These are phyloP conservation scores for Pangasianodon hypophthalmus DNA, from an alignment of 2,113 vertebrate species.

Conservation along the genomic window DNA sequence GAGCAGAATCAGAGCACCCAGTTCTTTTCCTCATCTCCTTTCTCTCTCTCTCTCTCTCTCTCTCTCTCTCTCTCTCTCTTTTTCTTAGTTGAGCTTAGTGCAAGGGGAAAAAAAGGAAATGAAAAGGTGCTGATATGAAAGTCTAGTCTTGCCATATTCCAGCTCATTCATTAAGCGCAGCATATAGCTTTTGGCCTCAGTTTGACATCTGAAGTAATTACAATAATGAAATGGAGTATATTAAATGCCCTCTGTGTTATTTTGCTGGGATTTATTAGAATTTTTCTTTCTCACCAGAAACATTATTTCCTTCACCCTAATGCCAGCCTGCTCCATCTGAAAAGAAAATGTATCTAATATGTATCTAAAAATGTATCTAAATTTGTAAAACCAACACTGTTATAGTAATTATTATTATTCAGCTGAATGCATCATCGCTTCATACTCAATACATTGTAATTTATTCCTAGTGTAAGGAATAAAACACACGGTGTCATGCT, in stretches of 20 bases:
- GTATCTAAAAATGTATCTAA: background rate
- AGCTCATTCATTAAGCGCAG: slow-evolving; percentile 40
- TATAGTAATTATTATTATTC: background rate
- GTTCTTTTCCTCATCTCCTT: background rate
- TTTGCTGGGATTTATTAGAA: slow-evolving; percentile 44
- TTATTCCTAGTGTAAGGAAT: background rate
- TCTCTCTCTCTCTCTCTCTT: background rate
- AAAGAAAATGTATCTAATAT: background rate
- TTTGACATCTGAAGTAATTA: slow-evolving; percentile 49
- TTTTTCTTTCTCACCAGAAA: slow-evolving; percentile 17
- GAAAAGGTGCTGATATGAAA: slow-evolving; percentile 44
- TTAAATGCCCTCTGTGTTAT: slow-evolving; percentile 36
- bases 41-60: background rate
- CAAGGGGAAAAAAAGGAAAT: background rate
- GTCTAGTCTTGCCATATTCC: slow-evolving; percentile 30
- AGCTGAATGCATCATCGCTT: background rate
- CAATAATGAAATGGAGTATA: slow-evolving; percentile 50
- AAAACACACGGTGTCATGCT: background rate
- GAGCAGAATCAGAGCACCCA: background rate
- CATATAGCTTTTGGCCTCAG: slow-evolving; percentile 22
- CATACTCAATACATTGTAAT: too few relatives aligned
- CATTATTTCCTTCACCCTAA: slow-evolving; percentile 24
- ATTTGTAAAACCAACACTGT: background rate
- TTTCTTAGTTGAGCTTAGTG: slow-evolving; percentile 27
- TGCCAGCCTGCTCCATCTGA: background rate